Evolutionary conservation across 2,797 vertebrate species (phyloP), one percentile per base, ranked within the genome.

Genomic region (Leucoraja ocellata): DNA sequence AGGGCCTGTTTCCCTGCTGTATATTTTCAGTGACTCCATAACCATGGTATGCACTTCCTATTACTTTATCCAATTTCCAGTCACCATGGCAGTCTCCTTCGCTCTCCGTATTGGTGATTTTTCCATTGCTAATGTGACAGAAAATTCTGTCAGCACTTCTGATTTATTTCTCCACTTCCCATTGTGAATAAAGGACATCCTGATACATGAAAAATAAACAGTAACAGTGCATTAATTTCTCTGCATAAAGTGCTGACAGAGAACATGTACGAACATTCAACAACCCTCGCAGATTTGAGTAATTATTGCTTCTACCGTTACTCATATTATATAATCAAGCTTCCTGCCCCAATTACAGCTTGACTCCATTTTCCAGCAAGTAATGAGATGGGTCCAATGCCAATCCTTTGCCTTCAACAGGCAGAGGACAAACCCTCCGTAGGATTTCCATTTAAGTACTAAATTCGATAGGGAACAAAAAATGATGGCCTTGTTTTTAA

Each of bases 361-460:
- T 68, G 84, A 68, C 84, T 63, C 63, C 63, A 88, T 88, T 88
- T 88, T 68, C 84, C 63, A 88, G 61, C n/a, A 63, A 68, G n/a
- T 9, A 65, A 2, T 63, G 84, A 88, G n/a, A 68, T 68, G 21
- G 63, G 21, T 32, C n/a, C n/a, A 21, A 14, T 65, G n/a, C 36
- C 84, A 65, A 14, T 36, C 84, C 63, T 32, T 63, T 14, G 61
- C 9, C 28, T 86, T 28, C 21, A 63, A 14, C 83, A n/a, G 83
- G 32, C 83, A 65, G 58, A 28, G 58, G 28, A 28, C 32, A 36
- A 36, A 14, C 16, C 36, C 61, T 65, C 25, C 4, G 13, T 16
- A 63, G 61, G 61, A 63, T 88, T 36, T 36, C 32, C 36, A 36
- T 32, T 68, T 10, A 68, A 32, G 7, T 18, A 10, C n/a, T 88